phyloP scores from a whole-genome alignment of 2,113 vertebrate genomes.

The Cyprinodon variegatus region DNA sequence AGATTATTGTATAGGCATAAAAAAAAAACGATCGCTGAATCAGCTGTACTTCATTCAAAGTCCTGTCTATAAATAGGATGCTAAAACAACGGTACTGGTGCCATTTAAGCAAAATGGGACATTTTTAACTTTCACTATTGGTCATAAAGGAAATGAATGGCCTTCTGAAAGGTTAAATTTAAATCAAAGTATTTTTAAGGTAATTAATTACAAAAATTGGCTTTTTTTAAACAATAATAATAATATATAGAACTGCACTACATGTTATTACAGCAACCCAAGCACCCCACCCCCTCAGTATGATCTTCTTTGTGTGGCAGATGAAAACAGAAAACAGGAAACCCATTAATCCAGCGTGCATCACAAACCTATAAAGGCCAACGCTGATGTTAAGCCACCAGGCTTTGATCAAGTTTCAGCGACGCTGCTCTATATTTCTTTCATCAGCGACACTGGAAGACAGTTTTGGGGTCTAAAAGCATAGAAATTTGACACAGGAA shows the following conservation, averaged over 20 bases:
- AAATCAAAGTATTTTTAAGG: background rate
- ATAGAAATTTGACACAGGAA: background rate
- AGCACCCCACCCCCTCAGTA: background rate
- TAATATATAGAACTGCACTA: background rate
- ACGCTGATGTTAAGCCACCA: background rate
- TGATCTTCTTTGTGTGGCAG: background rate
- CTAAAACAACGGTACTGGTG: too few species aligned
- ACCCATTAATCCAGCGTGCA: background rate
- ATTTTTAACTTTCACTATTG: too few species aligned
- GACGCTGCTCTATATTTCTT: background rate
- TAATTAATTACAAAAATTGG: background rate
- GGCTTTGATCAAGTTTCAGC: background rate
- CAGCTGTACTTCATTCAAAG: too few species aligned
- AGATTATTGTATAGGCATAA: background rate
- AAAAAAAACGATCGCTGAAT: background rate
- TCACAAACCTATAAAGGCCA: conserved; percentile 10
- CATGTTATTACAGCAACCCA: background rate
- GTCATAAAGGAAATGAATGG: too few species aligned
- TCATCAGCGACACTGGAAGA: background rate
- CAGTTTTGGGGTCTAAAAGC: background rate
- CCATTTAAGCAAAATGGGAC: too few species aligned
- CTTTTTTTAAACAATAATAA: background rate
- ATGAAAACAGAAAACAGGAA: conserved; percentile 8
- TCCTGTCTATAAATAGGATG: too few species aligned
- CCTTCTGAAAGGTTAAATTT: too few species aligned